These are phyloP conservation scores for Dolichallabes microphthalmus DNA, from an alignment of 2,113 vertebrate species.

Conservation along the genomic window DNA sequence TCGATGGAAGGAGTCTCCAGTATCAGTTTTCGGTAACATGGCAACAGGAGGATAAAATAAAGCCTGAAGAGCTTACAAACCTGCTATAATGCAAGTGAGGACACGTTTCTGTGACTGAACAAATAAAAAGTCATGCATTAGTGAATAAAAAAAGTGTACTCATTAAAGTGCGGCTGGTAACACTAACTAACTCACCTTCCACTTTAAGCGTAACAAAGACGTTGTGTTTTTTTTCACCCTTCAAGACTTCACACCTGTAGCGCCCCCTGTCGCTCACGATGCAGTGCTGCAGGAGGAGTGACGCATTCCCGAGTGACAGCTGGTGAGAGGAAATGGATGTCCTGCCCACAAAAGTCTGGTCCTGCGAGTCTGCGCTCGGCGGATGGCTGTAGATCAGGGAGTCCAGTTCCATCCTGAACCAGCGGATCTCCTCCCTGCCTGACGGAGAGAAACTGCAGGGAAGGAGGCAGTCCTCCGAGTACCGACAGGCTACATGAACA, in stretches of 20 bases:
- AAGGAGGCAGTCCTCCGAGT: conserved; percentile 70
- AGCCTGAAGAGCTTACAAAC: background rate
- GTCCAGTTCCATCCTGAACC: conserved; percentile 61
- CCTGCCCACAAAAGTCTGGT: conserved; percentile 49
- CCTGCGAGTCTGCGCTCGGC: background rate
- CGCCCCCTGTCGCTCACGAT: conserved; percentile 65
- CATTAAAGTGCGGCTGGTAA: background rate
- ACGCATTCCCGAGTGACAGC: conserved; percentile 72
- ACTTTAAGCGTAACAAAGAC: conserved; percentile 62
- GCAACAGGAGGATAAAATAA: background rate
- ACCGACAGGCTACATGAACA: conserved; percentile 61
- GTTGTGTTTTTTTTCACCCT: conserved; percentile 21
- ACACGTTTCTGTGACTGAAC: no score
- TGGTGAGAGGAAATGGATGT: conserved; percentile 54
- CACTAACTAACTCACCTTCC: conserved; percentile 69
- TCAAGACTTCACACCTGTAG: conserved; percentile 73
- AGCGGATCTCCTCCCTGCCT: conserved; percentile 65
- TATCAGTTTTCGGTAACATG: background rate
- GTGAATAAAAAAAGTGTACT: background rate
- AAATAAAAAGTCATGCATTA: background rate
- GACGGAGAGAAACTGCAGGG: conserved; percentile 73
- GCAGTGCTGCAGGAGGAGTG: conserved; percentile 66
- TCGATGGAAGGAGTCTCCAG: background rate
- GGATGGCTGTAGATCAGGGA: conserved; percentile 65
- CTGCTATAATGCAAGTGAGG: background rate